Evolutionary conservation across 2,797 vertebrate species (phyloP).

Genomic region (Sebastes oblongus): DNA sequence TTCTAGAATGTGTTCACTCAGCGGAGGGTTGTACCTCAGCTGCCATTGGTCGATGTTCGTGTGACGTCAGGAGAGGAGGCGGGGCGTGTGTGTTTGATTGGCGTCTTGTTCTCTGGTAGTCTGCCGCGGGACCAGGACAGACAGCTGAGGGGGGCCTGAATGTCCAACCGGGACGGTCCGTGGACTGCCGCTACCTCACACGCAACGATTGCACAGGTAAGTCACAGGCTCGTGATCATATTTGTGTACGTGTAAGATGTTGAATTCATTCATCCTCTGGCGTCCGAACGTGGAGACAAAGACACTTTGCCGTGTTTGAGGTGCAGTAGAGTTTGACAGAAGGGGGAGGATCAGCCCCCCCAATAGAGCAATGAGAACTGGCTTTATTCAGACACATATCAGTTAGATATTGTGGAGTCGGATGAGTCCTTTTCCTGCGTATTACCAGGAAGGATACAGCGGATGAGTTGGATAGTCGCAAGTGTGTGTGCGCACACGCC

Average conservation of each 20-base stretch:
- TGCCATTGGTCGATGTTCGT: slow-evolving; percentile 49
- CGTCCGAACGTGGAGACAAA: slow-evolving; percentile 47
- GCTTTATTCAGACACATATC: slow-evolving; percentile 4
- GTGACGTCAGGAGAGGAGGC: slow-evolving; percentile 50
- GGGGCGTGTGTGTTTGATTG: slow-evolving; percentile 71
- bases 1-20: neutral
- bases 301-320: slow-evolving; percentile 57
- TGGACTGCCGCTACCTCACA: slow-evolving; percentile 46
- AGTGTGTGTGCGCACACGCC: slow-evolving; percentile 48
- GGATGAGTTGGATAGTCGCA: slow-evolving; percentile 20
- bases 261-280: slow-evolving; percentile 4
- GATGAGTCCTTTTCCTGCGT: neutral
- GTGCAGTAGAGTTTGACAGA: slow-evolving; percentile 68
- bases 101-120: slow-evolving; percentile 71
- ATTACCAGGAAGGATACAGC: slow-evolving; percentile 12
- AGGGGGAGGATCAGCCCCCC: slow-evolving; percentile 12
- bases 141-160: slow-evolving; percentile 72
- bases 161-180: slow-evolving; percentile 71
- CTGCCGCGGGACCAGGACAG: slow-evolving; percentile 78
- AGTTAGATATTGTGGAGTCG: neutral
- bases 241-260: neutral
- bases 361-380: slow-evolving; percentile 5
- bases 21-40: neutral
- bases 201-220: slow-evolving; percentile 64
- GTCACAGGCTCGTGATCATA: slow-evolving; percentile 9